phyloP scores from a whole-genome alignment of 2,113 vertebrate species.

The Hystrix cristata region DNA sequence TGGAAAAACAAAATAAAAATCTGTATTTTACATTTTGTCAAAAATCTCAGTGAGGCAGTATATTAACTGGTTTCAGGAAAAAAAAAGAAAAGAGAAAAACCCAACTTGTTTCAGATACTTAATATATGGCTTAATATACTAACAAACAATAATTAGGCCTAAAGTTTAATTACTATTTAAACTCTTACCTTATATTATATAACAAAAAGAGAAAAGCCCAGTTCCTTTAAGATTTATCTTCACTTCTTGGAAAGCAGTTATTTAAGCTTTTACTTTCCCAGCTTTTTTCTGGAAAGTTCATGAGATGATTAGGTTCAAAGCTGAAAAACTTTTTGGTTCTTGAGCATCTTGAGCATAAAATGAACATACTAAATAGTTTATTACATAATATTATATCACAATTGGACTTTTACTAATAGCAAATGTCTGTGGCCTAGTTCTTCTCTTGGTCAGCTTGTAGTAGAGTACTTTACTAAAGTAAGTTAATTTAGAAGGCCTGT shows the following conservation, averaged over 20 bases:
- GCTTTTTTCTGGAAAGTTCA: conserved; percentile 37
- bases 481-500: conserved; percentile 1
- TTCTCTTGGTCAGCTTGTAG: not conserved
- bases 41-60: conserved; percentile 32
- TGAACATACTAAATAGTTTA: conserved; percentile 33
- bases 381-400: not conserved
- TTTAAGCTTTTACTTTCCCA: conserved; percentile 39
- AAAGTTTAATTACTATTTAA: conserved; percentile 56
- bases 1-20: not conserved
- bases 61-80: not conserved
- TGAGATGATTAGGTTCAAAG: conserved; percentile 35
- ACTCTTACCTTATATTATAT: conserved; percentile 55
- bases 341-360: conserved; percentile 36
- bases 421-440: not conserved
- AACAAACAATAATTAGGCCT: conserved; percentile 65
- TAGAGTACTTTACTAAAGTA: not conserved
- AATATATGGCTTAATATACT: not conserved
- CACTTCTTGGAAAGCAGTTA: conserved; percentile 31
- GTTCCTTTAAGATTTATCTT: conserved; percentile 46
- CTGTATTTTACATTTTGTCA: conserved; percentile 38
- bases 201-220: conserved; percentile 64
- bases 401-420: not conserved
- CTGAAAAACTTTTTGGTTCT: conserved; percentile 16
- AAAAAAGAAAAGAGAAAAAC: not conserved
- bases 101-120: conserved; percentile 35